Evolutionary conservation across 2,797 vertebrate species (phyloP).

Genomic region (Propithecus deckenii): DNA sequence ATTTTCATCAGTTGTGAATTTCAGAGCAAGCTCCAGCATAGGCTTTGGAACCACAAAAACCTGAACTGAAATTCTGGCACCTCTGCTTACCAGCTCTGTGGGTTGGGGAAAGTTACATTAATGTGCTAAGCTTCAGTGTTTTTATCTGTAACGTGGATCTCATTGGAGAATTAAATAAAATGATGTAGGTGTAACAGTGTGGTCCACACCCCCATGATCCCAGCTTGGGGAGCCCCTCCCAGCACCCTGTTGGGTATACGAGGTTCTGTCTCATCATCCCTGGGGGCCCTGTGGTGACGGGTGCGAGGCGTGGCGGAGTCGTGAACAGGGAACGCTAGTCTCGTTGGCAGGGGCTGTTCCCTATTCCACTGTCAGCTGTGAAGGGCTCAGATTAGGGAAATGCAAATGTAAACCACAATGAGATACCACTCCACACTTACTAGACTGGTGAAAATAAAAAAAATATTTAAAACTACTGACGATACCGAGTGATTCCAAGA

Average conservation of each 20-base stretch:
- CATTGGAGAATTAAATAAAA: background rate
- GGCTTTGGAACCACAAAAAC: background rate
- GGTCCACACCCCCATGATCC: background rate
- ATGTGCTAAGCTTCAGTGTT: background rate
- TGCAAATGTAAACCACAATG: background rate
- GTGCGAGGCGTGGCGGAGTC: background rate
- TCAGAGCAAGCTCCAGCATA: background rate
- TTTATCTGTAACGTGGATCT: background rate
- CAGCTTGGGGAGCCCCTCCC: background rate
- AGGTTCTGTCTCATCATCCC: background rate
- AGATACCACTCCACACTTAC: background rate
- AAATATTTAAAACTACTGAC: background rate
- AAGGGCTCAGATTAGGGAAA: background rate
- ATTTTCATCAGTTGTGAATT: background rate
- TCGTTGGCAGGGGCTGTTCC: background rate
- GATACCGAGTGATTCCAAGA: background rate
- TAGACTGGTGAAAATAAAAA: background rate
- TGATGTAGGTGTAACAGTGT: background rate
- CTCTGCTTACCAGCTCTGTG: background rate
- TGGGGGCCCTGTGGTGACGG: fast-evolving
- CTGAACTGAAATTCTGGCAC: background rate
- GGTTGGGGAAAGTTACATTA: background rate
- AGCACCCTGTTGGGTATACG: too few relatives aligned
- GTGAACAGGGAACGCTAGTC: too few relatives aligned
- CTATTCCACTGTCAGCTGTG: background rate